These are phyloP conservation scores for Caranx melampygus DNA, from an alignment of 2,113 vertebrate species.

Conservation along the genomic window DNA sequence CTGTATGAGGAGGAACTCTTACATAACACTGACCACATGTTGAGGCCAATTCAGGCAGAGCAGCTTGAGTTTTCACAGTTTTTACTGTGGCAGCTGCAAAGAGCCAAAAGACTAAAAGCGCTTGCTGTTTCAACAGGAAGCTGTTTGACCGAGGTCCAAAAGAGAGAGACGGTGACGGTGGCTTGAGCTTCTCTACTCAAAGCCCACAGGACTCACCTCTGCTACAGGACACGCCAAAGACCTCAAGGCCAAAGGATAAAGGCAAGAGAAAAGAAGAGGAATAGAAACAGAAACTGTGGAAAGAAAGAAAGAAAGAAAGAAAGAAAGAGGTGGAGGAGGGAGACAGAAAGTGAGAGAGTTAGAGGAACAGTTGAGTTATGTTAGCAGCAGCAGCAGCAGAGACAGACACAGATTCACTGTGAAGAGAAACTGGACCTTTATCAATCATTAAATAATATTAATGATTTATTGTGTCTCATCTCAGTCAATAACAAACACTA, in stretches of 20 bases:
- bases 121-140: constrained; percentile 1
- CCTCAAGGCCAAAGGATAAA: constrained; percentile 99
- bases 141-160: constrained; percentile 44
- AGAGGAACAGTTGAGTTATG: constrained; percentile 54
- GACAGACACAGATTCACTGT: constrained; percentile 33
- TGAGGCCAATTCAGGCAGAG: background rate
- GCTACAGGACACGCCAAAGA: constrained; percentile 89
- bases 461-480: background rate
- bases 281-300: constrained; percentile 98
- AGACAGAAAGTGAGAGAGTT: constrained; percentile 49
- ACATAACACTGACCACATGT: background rate
- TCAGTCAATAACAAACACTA: background rate
- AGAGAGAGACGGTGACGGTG: background rate
- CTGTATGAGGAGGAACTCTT: background rate
- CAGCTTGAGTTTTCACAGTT: background rate
- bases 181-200: constrained; percentile 17
- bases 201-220: constrained; percentile 89
- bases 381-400: constrained; percentile 64
- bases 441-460: background rate
- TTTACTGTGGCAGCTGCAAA: constrained; percentile 4
- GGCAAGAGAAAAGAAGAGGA: constrained; percentile 99
- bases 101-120: background rate
- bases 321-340: constrained; percentile 47
- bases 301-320: constrained; percentile 87
- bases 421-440: background rate